These are phyloP conservation scores for Lucilia sericata DNA, from an alignment of 1,140 invertebrate species.

Conservation along the genomic window DNA sequence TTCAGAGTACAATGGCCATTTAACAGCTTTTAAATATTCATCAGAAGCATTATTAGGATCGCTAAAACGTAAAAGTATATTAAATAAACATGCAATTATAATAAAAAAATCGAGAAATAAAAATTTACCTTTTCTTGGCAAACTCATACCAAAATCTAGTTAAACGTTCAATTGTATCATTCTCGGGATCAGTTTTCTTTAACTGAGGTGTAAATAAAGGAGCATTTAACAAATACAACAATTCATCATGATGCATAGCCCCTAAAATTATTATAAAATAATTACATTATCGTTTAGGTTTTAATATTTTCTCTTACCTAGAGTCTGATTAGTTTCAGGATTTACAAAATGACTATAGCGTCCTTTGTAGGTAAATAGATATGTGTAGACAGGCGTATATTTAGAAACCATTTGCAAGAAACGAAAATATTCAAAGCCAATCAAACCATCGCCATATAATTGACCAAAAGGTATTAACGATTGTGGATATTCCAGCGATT, in stretches of 20 bases:
- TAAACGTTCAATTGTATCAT: constrained; percentile 68
- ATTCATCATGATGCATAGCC: constrained; percentile 73
- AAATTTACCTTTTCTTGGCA: constrained; percentile 67
- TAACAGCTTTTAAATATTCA: constrained; percentile 57
- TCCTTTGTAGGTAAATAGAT: constrained; percentile 71
- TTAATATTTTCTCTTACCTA: constrained; percentile 56
- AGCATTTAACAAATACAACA: constrained; percentile 73
- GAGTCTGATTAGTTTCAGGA: constrained; percentile 64
- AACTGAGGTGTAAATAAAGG: constrained; percentile 65
- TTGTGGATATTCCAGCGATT: constrained; percentile 47
- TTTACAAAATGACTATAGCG: constrained; percentile 70
- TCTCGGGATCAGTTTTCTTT: constrained; percentile 68
- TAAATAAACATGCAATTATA: too few species aligned
- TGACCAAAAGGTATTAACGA: constrained; percentile 56
- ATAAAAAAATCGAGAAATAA: background rate
- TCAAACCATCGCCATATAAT: constrained; percentile 70
- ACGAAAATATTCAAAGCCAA: constrained; percentile 70
- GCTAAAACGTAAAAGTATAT: constrained; percentile 46
- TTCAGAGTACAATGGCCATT: constrained; percentile 69
- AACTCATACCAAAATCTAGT: constrained; percentile 70
- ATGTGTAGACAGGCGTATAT: constrained; percentile 70
- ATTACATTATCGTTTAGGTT: background rate
- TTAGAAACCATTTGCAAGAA: constrained; percentile 57
- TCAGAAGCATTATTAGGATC: constrained; percentile 57
- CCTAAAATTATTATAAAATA: constrained; percentile 62